A percentile compares a stretch with the other conserved stretches of the same genome.
Evolutionary conservation across 2,113 vertebrate species (phyloP).

Genomic region (Procavia capensis): DNA sequence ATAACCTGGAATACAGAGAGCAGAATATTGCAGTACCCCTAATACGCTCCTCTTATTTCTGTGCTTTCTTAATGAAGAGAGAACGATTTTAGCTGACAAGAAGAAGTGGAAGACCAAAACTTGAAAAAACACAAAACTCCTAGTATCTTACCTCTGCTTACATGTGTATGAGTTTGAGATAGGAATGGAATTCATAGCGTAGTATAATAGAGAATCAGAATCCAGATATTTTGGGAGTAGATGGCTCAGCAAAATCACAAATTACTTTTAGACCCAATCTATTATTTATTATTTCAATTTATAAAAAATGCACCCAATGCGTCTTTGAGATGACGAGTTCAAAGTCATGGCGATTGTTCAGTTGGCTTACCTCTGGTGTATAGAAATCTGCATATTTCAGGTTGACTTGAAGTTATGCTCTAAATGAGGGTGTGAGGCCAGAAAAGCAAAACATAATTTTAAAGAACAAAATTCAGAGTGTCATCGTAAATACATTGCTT

Average conservation of each 20-base stretch:
- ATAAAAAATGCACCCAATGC: constrained; percentile 80
- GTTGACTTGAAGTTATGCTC: constrained; percentile 47
- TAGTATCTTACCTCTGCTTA: constrained; percentile 40
- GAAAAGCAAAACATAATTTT: constrained; percentile 54
- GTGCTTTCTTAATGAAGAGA: constrained; percentile 44
- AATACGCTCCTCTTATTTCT: neutral
- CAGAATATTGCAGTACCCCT: constrained; percentile 13
- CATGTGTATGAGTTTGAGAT: neutral
- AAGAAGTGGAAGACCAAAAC: constrained; percentile 41
- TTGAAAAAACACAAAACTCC: constrained; percentile 29
- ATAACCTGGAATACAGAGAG: neutral
- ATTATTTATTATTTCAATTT: constrained; percentile 84
- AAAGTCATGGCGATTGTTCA: constrained; percentile 68
- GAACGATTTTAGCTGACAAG: constrained; percentile 43
- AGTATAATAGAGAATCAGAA: constrained; percentile 73
- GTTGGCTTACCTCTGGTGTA: constrained; percentile 54
- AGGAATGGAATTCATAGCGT: constrained; percentile 58
- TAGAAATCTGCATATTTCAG: constrained; percentile 72
- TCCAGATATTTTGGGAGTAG: constrained; percentile 78
- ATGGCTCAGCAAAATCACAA: constrained; percentile 81
- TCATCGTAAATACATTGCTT: constrained; percentile 34
- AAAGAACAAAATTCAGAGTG: constrained; percentile 40
- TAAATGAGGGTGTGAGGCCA: neutral
- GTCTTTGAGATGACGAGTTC: constrained; percentile 78
- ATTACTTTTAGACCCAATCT: constrained; percentile 83